Evolutionary conservation across 2,888 invertebrate species (phyloP).

Genomic region (Arrhopalites spinosus): DNA sequence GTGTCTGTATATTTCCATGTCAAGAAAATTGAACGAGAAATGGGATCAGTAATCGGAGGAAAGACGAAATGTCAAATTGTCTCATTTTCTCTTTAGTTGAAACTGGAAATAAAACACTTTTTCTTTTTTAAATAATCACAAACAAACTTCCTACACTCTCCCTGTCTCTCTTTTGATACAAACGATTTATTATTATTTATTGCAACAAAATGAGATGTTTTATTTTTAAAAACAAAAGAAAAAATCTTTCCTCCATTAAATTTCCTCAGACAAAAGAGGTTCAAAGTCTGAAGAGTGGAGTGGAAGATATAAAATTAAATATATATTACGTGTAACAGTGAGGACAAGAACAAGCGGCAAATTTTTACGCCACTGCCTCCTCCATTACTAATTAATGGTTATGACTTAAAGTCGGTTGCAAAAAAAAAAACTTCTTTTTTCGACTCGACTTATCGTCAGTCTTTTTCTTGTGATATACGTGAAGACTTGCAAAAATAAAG

Average conservation of each 20-base stretch:
- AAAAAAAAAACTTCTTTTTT: neutral
- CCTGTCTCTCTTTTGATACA: neutral
- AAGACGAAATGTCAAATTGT: neutral
- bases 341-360: neutral
- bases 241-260: too few relatives aligned
- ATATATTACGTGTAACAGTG: neutral
- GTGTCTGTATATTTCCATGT: too few relatives aligned
- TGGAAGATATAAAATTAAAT: conserved; percentile 5
- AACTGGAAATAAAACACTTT: too few relatives aligned
- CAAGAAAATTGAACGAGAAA: too few relatives aligned
- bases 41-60: too few relatives aligned
- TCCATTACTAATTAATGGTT: neutral
- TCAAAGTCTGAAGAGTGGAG: too few relatives aligned
- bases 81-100: too few relatives aligned
- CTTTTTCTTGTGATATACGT: neutral
- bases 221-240: neutral
- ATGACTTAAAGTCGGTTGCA: too few relatives aligned
- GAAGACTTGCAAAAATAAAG: neutral
- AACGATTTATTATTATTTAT: neutral
- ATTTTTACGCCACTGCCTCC: neutral
- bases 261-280: too few relatives aligned
- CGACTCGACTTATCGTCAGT: too few relatives aligned
- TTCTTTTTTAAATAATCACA: too few relatives aligned
- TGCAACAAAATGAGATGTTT: neutral
- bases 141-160: neutral